Percentiles rank a stretch among this genome's conserved stretches.
These are phyloP conservation scores for Galagoides demidoff DNA, from an alignment of 2,797 vertebrate species.

Conservation along the genomic window DNA sequence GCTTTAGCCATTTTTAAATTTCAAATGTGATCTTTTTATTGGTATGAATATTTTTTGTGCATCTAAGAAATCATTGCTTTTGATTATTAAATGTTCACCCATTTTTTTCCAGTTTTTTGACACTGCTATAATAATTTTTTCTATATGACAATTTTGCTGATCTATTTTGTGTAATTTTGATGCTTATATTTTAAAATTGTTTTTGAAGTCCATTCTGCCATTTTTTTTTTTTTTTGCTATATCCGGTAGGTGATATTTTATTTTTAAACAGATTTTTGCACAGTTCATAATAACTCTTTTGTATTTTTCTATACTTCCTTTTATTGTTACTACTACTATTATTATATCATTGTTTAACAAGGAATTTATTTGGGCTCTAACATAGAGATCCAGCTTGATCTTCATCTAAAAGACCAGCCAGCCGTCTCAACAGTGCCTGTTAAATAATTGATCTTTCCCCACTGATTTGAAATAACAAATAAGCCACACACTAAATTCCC, in stretches of 20 bases:
- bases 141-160: background rate
- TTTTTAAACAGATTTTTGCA: background rate
- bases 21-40: background rate
- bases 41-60: background rate
- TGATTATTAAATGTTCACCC: background rate
- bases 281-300: conserved; percentile 20
- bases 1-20: conserved; percentile 20
- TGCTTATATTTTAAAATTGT: background rate
- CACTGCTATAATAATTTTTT: conserved; percentile 20
- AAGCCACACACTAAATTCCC: conserved; percentile 27
- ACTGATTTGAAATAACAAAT: conserved; percentile 54
- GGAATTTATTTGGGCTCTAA: background rate
- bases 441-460: conserved; percentile 72
- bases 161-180: background rate
- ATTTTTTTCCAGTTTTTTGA: conserved; percentile 20
- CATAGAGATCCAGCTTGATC: conserved; percentile 3
- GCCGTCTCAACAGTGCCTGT: conserved; percentile 1
- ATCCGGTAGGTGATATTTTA: background rate
- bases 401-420: conserved; percentile 12
- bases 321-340: background rate
- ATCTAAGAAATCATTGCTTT: background rate
- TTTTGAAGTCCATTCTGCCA: background rate
- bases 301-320: background rate
- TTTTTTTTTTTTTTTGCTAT: conserved; percentile 45
- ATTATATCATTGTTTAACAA: conserved; percentile 14